Conservation (phyloP, 2,888 invertebrate species). For the Acrobasis suavella region DNA sequence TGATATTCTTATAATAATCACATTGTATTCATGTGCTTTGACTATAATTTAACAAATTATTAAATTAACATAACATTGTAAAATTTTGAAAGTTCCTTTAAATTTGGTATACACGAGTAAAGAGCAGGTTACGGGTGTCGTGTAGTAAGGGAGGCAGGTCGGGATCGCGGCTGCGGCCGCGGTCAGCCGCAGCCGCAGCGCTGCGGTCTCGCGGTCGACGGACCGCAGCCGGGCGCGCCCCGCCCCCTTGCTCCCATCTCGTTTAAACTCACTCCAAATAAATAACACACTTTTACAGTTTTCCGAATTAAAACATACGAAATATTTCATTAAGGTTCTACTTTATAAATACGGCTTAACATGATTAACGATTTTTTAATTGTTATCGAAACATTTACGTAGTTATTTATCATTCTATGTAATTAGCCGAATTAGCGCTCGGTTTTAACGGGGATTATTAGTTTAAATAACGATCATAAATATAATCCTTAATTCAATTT, state of each 20-base stretch:
- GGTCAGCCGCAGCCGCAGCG: conserved; percentile 47
- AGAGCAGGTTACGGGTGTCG: conserved; percentile 47
- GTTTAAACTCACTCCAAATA: conserved; percentile 24
- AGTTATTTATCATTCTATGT: conserved; percentile 15
- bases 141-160: conserved; percentile 26
- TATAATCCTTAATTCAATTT: conserved; percentile 20
- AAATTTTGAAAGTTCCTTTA: too few relatives aligned
- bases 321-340: neutral
- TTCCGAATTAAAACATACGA: conserved; percentile 24
- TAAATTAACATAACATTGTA: too few relatives aligned
- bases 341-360: conserved; percentile 13
- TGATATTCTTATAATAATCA: conserved; percentile 16
- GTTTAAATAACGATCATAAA: conserved; percentile 4
- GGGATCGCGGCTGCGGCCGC: conserved; percentile 46
- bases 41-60: too few relatives aligned
- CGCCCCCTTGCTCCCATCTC: conserved; percentile 43
- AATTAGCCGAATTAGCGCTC: conserved; percentile 14
- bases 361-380: conserved; percentile 17
- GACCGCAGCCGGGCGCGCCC: conserved; percentile 38
- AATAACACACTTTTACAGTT: conserved; percentile 27
- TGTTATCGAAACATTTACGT: conserved; percentile 1
- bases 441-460: conserved; percentile 15
- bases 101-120: conserved; percentile 37
- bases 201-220: conserved; percentile 49
- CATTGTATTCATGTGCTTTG: neutral